Evolutionary conservation across 2,888 invertebrate genomes (phyloP).

Genomic region (Eilema sororculum): DNA sequence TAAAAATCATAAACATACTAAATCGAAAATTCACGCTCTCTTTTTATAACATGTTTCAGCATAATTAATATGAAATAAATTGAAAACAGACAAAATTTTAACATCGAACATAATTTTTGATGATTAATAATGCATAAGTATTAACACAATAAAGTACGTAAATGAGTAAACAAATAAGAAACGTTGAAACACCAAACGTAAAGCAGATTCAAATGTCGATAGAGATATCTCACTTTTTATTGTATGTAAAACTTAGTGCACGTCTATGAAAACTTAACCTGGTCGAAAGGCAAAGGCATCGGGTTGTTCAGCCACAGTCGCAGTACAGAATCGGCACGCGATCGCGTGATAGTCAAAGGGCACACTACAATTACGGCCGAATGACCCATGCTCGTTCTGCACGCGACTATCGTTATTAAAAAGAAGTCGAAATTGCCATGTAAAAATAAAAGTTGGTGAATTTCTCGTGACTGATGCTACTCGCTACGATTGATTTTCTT

Average conservation of each 20-base stretch:
- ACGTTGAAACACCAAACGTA: slow-evolving; percentile 11
- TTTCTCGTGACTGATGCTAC: slow-evolving; percentile 48
- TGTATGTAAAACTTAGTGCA: slow-evolving; percentile 40
- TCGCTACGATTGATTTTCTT: slow-evolving; percentile 54
- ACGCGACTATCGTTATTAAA: slow-evolving; percentile 74
- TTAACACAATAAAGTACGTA: not conserved
- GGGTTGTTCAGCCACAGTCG: slow-evolving; percentile 30
- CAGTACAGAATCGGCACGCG: slow-evolving; percentile 62
- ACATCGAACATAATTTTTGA: not conserved
- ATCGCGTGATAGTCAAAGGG: slow-evolving; percentile 77
- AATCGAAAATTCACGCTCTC: too few relatives aligned
- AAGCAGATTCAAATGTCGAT: slow-evolving; percentile 24
- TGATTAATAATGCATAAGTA: not conserved
- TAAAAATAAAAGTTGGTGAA: slow-evolving; percentile 58
- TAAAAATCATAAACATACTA: too few relatives aligned
- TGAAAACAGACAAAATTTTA: not conserved
- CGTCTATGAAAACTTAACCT: slow-evolving; percentile 44
- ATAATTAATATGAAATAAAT: too few relatives aligned
- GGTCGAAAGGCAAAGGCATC: slow-evolving; percentile 37
- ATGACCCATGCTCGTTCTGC: slow-evolving; percentile 73
- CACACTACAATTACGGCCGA: slow-evolving; percentile 75
- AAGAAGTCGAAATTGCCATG: slow-evolving; percentile 61
- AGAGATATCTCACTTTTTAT: slow-evolving; percentile 40
- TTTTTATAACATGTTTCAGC: too few relatives aligned
- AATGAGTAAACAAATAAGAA: not conserved